Conservation (phyloP, 2,888 invertebrate genomes). For the Xylota segnis region DNA sequence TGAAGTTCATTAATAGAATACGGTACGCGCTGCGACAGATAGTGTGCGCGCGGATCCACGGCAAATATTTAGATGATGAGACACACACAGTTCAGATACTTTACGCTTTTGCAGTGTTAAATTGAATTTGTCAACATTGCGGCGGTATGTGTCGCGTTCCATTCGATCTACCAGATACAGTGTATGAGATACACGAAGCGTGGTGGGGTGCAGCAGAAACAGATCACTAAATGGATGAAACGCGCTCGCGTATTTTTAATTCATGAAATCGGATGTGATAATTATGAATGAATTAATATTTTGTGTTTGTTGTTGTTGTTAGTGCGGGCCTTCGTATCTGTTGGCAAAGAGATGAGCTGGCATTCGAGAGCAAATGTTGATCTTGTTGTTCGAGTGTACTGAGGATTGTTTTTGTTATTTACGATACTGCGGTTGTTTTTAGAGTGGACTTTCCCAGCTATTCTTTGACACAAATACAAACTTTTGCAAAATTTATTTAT, state of each 20-base stretch:
- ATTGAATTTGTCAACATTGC: conserved; percentile 66
- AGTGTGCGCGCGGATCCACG: conserved; percentile 41
- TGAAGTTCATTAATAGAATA: conserved; percentile 50
- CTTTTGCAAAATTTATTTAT: background rate
- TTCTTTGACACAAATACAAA: too few species aligned
- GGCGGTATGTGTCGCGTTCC: conserved; percentile 6
- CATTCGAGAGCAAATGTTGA: conserved; percentile 48
- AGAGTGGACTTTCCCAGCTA: background rate
- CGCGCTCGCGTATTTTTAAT: conserved; percentile 73
- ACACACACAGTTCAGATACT: conserved; percentile 4
- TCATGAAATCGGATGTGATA: conserved; percentile 75
- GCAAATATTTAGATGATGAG: conserved; percentile 52
- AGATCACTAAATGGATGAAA: conserved; percentile 52
- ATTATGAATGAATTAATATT: conserved; percentile 71
- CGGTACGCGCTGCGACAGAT: background rate
- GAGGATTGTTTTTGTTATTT: background rate
- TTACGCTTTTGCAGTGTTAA: conserved; percentile 44
- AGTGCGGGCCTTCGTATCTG: conserved; percentile 2
- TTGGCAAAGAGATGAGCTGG: conserved; percentile 44
- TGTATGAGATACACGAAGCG: background rate
- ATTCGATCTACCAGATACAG: conserved; percentile 25
- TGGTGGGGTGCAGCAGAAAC: background rate
- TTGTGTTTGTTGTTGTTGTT: background rate
- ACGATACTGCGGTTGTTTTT: background rate
- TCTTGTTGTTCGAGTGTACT: background rate